Percentiles rank a stretch among this genome's conserved stretches.
phyloP scores from a whole-genome alignment of 2,888 invertebrate genomes.

The Chrysolina americana region DNA sequence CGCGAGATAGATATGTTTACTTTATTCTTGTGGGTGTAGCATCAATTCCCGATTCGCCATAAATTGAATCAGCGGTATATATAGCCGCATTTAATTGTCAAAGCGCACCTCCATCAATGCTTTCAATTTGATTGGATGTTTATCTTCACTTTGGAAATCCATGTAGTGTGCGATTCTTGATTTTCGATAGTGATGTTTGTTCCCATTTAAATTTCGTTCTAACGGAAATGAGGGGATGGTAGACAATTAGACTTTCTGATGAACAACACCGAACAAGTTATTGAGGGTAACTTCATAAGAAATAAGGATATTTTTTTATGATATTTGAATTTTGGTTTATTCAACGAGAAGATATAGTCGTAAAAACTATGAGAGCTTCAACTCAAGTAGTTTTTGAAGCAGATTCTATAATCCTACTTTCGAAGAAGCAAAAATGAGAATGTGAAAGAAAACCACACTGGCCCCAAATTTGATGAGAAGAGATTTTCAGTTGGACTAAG shows the following conservation, averaged over 20 bases:
- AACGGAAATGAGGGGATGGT: background rate
- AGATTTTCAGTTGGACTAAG: too few relatives aligned
- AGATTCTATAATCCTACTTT: too few relatives aligned
- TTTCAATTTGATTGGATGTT: conserved; percentile 68
- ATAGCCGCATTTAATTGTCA: conserved; percentile 67
- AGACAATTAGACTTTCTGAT: background rate
- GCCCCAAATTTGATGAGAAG: too few relatives aligned
- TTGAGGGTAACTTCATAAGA: background rate
- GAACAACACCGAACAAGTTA: background rate
- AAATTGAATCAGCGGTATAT: conserved; percentile 51
- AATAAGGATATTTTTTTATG: too few relatives aligned
- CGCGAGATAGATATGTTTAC: conserved; percentile 42
- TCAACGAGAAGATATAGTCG: too few relatives aligned
- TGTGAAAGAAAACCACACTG: too few relatives aligned
- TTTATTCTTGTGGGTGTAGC: conserved; percentile 44
- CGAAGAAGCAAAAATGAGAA: too few relatives aligned
- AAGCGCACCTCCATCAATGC: conserved; percentile 68
- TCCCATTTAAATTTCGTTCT: conserved; percentile 2
- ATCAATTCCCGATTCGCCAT: conserved; percentile 43
- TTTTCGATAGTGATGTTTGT: conserved; percentile 16
- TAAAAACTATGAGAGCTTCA: too few relatives aligned
- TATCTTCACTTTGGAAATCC: conserved; percentile 61
- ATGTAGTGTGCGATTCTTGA: conserved; percentile 24
- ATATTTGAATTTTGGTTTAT: too few relatives aligned
- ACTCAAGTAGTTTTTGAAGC: too few relatives aligned